These are phyloP conservation scores for Hippocampus barbouri DNA, from an alignment of 2,113 vertebrate species.

Conservation along the genomic window DNA sequence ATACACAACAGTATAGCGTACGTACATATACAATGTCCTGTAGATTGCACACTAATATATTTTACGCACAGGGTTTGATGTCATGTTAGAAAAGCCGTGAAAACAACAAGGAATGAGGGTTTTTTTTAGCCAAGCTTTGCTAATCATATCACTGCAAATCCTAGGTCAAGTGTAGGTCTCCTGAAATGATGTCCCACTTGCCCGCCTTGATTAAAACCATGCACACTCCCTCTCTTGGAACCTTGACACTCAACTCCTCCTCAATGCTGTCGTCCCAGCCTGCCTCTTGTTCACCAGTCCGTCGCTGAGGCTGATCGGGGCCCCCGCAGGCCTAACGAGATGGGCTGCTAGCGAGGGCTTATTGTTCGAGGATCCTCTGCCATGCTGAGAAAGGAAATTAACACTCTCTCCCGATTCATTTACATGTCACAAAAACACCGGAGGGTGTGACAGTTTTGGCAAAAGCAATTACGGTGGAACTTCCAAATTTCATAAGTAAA, in stretches of 20 bases:
- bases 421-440: conserved; percentile 23
- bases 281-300: conserved; percentile 20
- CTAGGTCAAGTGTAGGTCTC: conserved; percentile 19
- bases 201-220: conserved; percentile 19
- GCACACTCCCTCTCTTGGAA: conserved; percentile 15
- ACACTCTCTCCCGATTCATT: conserved; percentile 25
- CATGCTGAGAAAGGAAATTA: conserved; percentile 44
- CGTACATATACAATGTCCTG: too few species aligned
- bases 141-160: background rate
- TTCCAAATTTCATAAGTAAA: background rate
- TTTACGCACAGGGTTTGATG: background rate
- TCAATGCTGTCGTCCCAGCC: conserved; percentile 16
- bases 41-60: background rate
- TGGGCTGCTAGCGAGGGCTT: conserved; percentile 36
- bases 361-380: conserved; percentile 43
- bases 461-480: background rate
- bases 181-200: conserved; percentile 12
- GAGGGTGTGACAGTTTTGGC: background rate
- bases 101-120: background rate
- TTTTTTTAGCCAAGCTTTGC: background rate
- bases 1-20: too few species aligned
- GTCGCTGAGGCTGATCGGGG: conserved; percentile 31
- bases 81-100: background rate
- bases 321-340: conserved; percentile 46
- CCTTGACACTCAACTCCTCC: conserved; percentile 24